These are phyloP conservation scores for Leptarthrus brevirostris DNA, from an alignment of 2,888 invertebrate genomes.

Conservation along the genomic window DNA sequence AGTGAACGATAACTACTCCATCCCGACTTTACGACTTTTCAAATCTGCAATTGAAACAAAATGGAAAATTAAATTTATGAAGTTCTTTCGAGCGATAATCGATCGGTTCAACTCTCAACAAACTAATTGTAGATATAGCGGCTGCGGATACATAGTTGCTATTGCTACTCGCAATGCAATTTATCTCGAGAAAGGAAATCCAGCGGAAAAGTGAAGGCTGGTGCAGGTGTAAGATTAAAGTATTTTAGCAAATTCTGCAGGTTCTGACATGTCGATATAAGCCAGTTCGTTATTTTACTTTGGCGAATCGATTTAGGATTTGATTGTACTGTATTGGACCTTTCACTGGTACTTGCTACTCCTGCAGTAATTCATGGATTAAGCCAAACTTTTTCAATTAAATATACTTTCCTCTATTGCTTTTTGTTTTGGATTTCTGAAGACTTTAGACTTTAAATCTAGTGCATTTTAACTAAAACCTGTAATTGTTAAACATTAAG, in stretches of 20 bases:
- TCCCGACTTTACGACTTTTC: constrained; percentile 6
- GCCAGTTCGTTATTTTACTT: background rate
- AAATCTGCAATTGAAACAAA: constrained; percentile 20
- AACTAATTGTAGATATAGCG: constrained; percentile 22
- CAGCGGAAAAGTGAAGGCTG: background rate
- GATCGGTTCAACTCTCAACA: constrained; percentile 8
- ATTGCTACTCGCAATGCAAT: background rate
- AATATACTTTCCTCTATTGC: background rate
- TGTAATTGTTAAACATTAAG: too few relatives aligned
- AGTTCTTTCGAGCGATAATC: constrained; percentile 7
- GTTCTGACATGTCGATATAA: background rate
- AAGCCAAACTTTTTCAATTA: constrained; percentile 2
- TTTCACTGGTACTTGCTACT: background rate
- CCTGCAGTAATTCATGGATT: background rate
- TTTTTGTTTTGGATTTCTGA: too few relatives aligned
- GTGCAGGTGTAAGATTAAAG: constrained; percentile 7
- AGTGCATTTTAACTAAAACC: too few relatives aligned
- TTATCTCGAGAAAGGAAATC: background rate
- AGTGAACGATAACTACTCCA: background rate
- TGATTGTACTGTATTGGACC: background rate
- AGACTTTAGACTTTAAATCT: too few relatives aligned
- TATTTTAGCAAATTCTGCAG: constrained; percentile 3
- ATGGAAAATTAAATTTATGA: constrained; percentile 26
- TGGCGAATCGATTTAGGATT: background rate
- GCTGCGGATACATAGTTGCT: constrained; percentile 2